Evolutionary conservation across 2,113 vertebrate genomes (phyloP).

Genomic region (Hepsetus odoe): DNA sequence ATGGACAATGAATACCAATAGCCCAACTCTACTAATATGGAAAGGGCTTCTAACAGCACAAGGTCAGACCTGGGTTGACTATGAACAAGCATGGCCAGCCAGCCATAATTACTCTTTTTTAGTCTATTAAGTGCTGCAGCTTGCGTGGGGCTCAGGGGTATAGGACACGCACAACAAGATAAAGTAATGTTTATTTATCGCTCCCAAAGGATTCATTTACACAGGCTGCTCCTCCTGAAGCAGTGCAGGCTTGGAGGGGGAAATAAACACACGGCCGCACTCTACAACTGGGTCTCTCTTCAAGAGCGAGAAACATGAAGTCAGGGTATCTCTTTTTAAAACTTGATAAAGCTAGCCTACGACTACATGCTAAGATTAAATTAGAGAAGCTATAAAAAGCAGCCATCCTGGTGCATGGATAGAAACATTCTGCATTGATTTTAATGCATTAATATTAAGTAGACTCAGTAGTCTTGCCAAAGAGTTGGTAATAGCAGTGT

Average conservation of each 20-base stretch:
- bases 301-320: neutral
- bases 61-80: slow-evolving; percentile 46
- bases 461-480: neutral
- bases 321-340: neutral
- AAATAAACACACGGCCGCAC: slow-evolving; percentile 35
- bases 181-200: slow-evolving; percentile 92
- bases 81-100: slow-evolving; percentile 84
- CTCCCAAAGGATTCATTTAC: slow-evolving; percentile 88
- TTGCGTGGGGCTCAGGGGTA: slow-evolving; percentile 85
- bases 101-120: slow-evolving; percentile 87
- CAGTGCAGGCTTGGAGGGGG: slow-evolving; percentile 67
- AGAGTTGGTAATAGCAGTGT: neutral
- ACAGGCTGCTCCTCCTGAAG: slow-evolving; percentile 83
- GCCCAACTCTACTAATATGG: slow-evolving; percentile 43
- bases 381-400: neutral
- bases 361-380: neutral
- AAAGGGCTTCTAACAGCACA: slow-evolving; percentile 46
- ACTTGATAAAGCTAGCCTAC: neutral
- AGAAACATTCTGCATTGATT: no score
- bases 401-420: neutral
- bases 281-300: slow-evolving; percentile 22
- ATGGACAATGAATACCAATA: slow-evolving; percentile 47
- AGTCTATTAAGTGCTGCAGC: slow-evolving; percentile 89
- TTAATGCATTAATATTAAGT: neutral
- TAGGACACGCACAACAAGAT: slow-evolving; percentile 86